phyloP scores from a whole-genome alignment of 2,888 invertebrate genomes.

The Spicauda simplicius region DNA sequence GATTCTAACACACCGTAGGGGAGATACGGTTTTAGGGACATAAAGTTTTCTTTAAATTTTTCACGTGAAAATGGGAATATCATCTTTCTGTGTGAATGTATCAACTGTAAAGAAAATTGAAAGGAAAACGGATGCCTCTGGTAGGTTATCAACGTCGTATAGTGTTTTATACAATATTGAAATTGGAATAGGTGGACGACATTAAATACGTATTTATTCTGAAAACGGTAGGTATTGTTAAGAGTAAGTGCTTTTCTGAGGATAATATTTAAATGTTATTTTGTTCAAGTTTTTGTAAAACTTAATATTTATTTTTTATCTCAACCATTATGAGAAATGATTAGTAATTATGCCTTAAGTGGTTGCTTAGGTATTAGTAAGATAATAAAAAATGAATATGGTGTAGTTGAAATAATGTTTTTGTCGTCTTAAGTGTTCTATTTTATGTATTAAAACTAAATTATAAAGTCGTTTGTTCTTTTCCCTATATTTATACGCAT shows the following conservation, averaged over 20 bases:
- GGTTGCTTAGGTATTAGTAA: no score
- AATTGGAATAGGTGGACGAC: slow-evolving; percentile 55
- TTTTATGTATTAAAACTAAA: no score
- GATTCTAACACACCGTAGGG: slow-evolving; percentile 72
- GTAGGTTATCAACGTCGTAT: slow-evolving; percentile 54
- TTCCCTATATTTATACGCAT: no score
- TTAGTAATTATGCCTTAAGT: no score
- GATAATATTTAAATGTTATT: slow-evolving; percentile 6
- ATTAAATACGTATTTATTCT: slow-evolving; percentile 66
- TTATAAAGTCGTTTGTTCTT: no score
- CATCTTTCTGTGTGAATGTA: slow-evolving; percentile 50
- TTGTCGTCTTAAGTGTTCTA: no score
- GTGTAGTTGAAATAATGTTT: no score
- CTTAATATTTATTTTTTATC: neutral
- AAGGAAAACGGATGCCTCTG: slow-evolving; percentile 60
- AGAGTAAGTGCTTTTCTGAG: slow-evolving; percentile 53
- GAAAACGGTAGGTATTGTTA: slow-evolving; percentile 61
- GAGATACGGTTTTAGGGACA: slow-evolving; percentile 52
- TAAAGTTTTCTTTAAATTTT: slow-evolving; percentile 58
- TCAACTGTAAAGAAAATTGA: slow-evolving; percentile 50
- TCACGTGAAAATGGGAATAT: slow-evolving; percentile 49
- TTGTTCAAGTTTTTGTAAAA: neutral
- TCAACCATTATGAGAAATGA: no score
- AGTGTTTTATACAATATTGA: slow-evolving; percentile 50
- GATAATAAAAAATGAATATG: no score